These are phyloP conservation scores for Acrocephalus scirpaceus DNA, from an alignment of 2,797 vertebrate species.

Conservation along the genomic window DNA sequence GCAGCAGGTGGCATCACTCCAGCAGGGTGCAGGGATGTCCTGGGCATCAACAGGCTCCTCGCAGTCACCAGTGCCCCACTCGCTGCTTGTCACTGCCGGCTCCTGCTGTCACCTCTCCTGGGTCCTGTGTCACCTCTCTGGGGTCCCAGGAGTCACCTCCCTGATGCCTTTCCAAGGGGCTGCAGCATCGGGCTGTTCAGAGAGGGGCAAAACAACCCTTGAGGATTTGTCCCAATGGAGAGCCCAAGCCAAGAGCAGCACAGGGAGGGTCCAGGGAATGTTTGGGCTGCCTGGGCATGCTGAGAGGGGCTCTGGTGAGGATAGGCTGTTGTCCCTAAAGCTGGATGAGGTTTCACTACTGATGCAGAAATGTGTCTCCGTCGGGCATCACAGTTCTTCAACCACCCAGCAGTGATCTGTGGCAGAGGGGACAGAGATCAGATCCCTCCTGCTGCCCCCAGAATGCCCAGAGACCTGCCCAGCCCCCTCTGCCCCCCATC, in stretches of 20 bases:
- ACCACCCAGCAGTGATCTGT: background rate
- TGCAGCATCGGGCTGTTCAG: background rate
- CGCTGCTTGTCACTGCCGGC: background rate
- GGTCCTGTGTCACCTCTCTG: background rate
- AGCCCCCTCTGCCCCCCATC: background rate
- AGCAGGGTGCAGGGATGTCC: accelerated
- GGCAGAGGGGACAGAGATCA: constrained; percentile 14
- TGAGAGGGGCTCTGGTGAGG: background rate
- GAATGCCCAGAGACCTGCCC: background rate
- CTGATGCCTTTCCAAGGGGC: background rate
- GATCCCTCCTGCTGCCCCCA: background rate
- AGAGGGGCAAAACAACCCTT: background rate
- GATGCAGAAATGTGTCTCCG: accelerated
- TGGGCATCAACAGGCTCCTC: background rate
- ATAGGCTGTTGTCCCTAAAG: background rate
- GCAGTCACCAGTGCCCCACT: background rate
- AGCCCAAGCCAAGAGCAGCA: background rate
- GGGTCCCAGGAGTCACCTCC: background rate
- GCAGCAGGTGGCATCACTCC: background rate
- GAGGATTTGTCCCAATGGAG: background rate
- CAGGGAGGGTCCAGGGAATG: background rate
- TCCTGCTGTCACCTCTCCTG: background rate
- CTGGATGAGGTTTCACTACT: background rate
- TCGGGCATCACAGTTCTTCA: background rate
- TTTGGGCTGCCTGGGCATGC: background rate